These are phyloP conservation scores for Ernsta delagoae DNA, from an alignment of 2,888 invertebrate genomes.

Conservation along the genomic window DNA sequence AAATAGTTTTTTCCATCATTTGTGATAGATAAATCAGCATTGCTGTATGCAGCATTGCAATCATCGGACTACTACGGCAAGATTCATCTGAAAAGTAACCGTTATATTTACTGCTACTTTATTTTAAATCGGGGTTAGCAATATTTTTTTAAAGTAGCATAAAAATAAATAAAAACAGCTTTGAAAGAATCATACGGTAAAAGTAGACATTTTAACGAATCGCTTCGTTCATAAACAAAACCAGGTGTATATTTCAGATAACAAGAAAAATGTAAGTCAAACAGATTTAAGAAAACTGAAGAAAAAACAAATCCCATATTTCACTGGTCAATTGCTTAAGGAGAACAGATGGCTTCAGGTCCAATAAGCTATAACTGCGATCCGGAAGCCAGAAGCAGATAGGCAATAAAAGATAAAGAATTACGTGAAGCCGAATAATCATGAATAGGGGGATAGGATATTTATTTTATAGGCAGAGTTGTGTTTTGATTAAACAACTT, in stretches of 20 bases:
- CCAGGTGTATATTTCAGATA: not conserved
- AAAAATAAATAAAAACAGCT: too few relatives aligned
- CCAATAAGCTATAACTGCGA: constrained; percentile 34
- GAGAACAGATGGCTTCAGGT: constrained; percentile 30
- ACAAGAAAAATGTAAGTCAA: not conserved
- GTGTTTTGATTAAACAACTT: too few relatives aligned
- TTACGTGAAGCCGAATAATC: constrained; percentile 29
- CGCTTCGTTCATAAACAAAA: too few relatives aligned
- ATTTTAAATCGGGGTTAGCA: not conserved
- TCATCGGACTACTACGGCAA: not conserved
- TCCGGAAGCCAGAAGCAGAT: constrained; percentile 18
- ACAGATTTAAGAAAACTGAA: not conserved
- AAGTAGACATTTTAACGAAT: too few relatives aligned
- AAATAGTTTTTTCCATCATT: not conserved
- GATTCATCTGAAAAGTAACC: constrained; percentile 3
- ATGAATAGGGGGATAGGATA: constrained; percentile 9
- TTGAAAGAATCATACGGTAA: too few relatives aligned
- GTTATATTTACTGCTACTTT: constrained; percentile 9
- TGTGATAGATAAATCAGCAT: not conserved
- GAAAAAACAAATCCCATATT: constrained; percentile 20
- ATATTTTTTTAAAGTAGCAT: not conserved
- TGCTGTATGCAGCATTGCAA: too few relatives aligned
- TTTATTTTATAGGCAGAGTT: too few relatives aligned
- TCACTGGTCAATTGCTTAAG: constrained; percentile 21
- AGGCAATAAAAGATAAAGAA: constrained; percentile 37